Evolutionary conservation across 2,888 invertebrate species (phyloP).

Genomic region (Lochmaea crataegi): DNA sequence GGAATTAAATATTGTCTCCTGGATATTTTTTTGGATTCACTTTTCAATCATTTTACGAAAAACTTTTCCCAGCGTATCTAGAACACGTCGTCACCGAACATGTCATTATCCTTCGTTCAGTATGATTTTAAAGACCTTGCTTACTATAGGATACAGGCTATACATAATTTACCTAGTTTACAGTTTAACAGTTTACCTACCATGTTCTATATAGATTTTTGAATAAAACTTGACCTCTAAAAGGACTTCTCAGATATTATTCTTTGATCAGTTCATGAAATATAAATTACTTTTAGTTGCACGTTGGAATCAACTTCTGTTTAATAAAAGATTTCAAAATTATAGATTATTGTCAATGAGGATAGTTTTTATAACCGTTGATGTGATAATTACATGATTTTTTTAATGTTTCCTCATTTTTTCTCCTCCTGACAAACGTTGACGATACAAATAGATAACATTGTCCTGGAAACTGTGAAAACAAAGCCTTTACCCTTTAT

Average conservation of each 20-base stretch:
- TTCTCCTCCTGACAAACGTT: too few species aligned
- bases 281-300: background rate
- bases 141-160: background rate
- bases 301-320: too few species aligned
- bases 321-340: too few species aligned
- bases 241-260: background rate
- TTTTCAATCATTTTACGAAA: background rate
- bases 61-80: background rate
- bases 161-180: background rate
- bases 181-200: background rate
- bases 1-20: too few species aligned
- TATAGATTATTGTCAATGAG: too few species aligned
- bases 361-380: too few species aligned
- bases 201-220: background rate
- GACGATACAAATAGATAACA: too few species aligned
- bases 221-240: background rate
- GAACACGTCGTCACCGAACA: background rate
- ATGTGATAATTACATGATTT: too few species aligned
- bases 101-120: background rate
- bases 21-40: too few species aligned
- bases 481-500: too few species aligned
- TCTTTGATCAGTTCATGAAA: background rate
- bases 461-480: too few species aligned
- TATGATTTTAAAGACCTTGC: background rate
- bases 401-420: too few species aligned